These are phyloP conservation scores for Acheta domesticus DNA, from an alignment of 2,888 invertebrate genomes.

Conservation along the genomic window DNA sequence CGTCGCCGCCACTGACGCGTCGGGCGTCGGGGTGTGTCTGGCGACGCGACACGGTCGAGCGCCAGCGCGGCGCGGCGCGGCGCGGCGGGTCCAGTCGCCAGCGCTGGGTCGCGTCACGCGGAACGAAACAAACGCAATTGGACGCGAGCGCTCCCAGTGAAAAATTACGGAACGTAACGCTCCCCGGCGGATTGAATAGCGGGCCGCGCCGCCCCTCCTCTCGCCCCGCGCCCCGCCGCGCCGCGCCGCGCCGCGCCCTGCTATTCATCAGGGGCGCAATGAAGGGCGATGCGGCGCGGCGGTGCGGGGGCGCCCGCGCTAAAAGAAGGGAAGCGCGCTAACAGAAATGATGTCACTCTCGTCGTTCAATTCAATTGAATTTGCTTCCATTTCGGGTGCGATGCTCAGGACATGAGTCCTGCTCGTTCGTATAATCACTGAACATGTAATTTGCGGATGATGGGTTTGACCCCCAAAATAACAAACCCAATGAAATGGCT, in stretches of 20 bases:
- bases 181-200: neutral
- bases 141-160: neutral
- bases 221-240: neutral
- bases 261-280: neutral
- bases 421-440: too few species aligned
- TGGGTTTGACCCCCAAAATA: too few species aligned
- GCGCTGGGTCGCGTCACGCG: neutral
- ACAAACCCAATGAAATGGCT: too few species aligned
- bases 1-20: too few species aligned
- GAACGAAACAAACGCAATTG: constrained; percentile 18
- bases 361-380: too few species aligned
- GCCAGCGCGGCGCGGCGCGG: too few species aligned
- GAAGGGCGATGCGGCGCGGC: neutral
- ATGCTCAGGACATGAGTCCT: too few species aligned
- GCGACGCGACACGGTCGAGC: neutral
- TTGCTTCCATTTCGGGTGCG: too few species aligned
- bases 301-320: too few species aligned
- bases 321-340: too few species aligned
- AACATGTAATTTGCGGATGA: too few species aligned
- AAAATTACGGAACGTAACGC: constrained; percentile 18
- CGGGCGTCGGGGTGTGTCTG: neutral
- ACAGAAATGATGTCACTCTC: too few species aligned
- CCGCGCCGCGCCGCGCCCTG: neutral
- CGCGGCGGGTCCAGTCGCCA: neutral
- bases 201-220: neutral